phyloP scores from a whole-genome alignment of 2,888 invertebrate species.

The Pachycephus smyrnensis region DNA sequence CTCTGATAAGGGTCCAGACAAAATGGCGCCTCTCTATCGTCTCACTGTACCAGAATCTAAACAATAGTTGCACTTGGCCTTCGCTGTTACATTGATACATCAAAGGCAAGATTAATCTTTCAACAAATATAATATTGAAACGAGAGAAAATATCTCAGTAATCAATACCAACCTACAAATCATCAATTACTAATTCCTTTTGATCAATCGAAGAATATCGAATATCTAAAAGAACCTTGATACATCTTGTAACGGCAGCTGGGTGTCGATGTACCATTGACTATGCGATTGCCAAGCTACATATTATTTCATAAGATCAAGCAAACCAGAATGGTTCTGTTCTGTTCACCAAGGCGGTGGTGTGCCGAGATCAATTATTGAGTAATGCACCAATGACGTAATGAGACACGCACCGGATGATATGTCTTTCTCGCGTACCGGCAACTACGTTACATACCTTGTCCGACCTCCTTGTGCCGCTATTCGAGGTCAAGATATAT shows the following conservation, averaged over 20 bases:
- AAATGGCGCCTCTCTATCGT: background rate
- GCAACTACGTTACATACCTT: background rate
- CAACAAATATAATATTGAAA: background rate
- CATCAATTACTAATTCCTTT: background rate
- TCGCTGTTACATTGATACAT: background rate
- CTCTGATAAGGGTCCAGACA: background rate
- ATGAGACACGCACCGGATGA: slow-evolving; percentile 5
- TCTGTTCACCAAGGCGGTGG: background rate
- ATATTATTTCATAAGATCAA: background rate
- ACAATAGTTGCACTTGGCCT: background rate
- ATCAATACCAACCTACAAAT: background rate
- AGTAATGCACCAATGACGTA: slow-evolving; percentile 9
- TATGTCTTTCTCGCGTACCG: background rate
- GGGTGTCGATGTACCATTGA: slow-evolving; percentile 1
- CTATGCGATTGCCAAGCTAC: background rate
- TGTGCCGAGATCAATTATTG: slow-evolving; percentile 6
- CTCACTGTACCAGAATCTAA: background rate
- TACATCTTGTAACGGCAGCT: background rate
- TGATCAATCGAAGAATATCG: background rate
- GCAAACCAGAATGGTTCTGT: background rate
- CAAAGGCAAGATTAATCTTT: background rate
- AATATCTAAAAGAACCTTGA: background rate
- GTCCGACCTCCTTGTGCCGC: background rate
- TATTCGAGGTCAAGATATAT: background rate
- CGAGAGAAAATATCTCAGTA: background rate